phyloP scores from a whole-genome alignment of 2,888 invertebrate genomes.

The Parthenolecanium corni region DNA sequence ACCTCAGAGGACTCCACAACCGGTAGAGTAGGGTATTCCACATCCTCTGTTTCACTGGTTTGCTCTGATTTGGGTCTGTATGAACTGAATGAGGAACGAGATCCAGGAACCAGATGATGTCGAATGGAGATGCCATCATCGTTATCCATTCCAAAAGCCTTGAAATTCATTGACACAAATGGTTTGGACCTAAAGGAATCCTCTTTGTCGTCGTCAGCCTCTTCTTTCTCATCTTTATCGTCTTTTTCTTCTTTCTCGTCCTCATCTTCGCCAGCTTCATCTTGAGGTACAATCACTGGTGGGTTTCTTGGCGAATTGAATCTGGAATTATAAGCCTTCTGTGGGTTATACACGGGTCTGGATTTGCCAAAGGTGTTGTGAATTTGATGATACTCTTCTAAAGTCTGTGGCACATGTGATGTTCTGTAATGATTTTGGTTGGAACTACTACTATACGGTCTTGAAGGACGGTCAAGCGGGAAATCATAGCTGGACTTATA shows the following conservation, averaged over 20 bases:
- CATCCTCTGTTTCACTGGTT: not conserved
- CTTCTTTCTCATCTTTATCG: constrained; percentile 3
- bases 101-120: not conserved
- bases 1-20: not conserved
- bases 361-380: constrained; percentile 1
- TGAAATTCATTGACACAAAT: constrained; percentile 21
- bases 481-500: not conserved
- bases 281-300: not conserved
- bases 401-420: constrained; percentile 17
- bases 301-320: not conserved
- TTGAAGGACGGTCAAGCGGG: not conserved
- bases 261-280: not conserved
- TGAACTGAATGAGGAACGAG: not conserved
- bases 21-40: not conserved
- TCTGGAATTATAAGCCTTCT: not conserved
- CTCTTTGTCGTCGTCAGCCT: constrained; percentile 5
- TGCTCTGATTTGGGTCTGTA: not conserved
- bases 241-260: constrained; percentile 6
- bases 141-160: not conserved
- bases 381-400: constrained; percentile 20
- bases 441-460: not conserved
- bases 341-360: not conserved
- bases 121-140: constrained; percentile 14
- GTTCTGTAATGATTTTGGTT: not conserved
- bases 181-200: constrained; percentile 11